Evolutionary conservation across 2,888 invertebrate genomes (phyloP), one percentile per base, ranked within the genome.

Genomic region (Tinea pellionella): DNA sequence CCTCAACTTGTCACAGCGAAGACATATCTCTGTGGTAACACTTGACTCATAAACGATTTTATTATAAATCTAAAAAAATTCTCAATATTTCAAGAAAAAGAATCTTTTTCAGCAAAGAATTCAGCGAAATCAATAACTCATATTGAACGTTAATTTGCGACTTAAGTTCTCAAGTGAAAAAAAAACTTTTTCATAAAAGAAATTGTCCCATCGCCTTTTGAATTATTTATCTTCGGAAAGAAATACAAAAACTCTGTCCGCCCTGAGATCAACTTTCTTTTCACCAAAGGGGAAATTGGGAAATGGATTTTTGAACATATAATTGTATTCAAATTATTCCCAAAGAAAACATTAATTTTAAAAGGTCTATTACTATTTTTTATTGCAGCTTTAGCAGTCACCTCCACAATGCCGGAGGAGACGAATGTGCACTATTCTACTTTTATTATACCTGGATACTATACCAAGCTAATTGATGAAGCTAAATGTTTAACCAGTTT

Each of bases 201-300:
- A 53, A 53, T 53, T 53, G 57, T 32, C 19, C 16, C 57, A 32
- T 32, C 57, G 57, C 57, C 57, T 57, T 47, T 32, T 57, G 57
- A 57, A 57, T 57, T 57, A 57, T 57, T 57, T 57, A 57, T 57
- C 32, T 57, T 57, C 19, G 16, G 16, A 16, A 57, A 57, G 55
- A 55, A 29, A n/a, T 47, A 29, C 18, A 55, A 55, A 47, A 55
- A 55, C 29, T 55, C 55, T 13, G 12, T 15, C 47, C n/a, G 37
- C 37, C 47, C 15, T 15, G 47, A 9, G 47, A 16, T 47, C 15
- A 47, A 47, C 15, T 47, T 47, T 47, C 4, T 42, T 47, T 37
- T 9, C 37, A 47, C 47, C 6, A 47, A 47, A 37, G 37, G 47
- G 47, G 47, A 47, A 47, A 47, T 24, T 24, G 16, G 2, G 47